Base-by-base conservation (phyloP, 2,888 invertebrate species). In the Agrochola lota region DNA sequence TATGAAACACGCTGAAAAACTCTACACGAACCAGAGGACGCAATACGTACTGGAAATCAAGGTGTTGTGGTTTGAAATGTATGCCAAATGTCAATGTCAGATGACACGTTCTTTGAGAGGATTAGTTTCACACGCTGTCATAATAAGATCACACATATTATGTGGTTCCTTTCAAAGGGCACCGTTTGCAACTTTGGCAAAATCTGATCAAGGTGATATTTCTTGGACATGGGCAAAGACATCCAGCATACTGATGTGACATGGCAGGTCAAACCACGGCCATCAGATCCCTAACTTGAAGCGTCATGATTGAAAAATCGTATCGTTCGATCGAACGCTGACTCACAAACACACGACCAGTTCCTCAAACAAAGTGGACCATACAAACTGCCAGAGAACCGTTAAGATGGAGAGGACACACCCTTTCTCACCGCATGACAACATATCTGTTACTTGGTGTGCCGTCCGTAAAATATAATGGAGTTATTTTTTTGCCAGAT, bases 31-130 rank as follows among this genome's bases (percentile, higher is more conserved):
- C 4, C 62, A 57, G 43, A 78, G 67, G 63, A 85, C 66, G 85
- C 77, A 83, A 77, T 73, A 78, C 46, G 57, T 69, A 72, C 77
- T 83, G 70, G 63, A 74, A 74, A 78, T 78, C 71, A 68, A 72
- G 77, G 66, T 64, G 49, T 79, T 88, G 87, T 72, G 88, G 87
- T 88, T 88, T 82, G 88, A 83, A 88, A 87, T 82, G 72, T 62
- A 87, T 67, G 64, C 87, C 59, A 71, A 86, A 84, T 87, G 88
- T 88, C 88, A 87, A 88, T 88, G 87, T 83, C 87, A 80, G 74
- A 73, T 67, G 77, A 74, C 66, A 67, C n/a, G 49, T 59, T 74
- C 73, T 73, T 72, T 62, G 70, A 73, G 15, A 66, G 69, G 72
- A 67, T 68, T 71, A 30, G 30, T 35, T 71, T 60, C 66, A 71